Percentiles rank a stretch among this genome's conserved stretches.
Evolutionary conservation across 2,888 invertebrate genomes (phyloP).

Genomic region (Platycheirus albimanus): DNA sequence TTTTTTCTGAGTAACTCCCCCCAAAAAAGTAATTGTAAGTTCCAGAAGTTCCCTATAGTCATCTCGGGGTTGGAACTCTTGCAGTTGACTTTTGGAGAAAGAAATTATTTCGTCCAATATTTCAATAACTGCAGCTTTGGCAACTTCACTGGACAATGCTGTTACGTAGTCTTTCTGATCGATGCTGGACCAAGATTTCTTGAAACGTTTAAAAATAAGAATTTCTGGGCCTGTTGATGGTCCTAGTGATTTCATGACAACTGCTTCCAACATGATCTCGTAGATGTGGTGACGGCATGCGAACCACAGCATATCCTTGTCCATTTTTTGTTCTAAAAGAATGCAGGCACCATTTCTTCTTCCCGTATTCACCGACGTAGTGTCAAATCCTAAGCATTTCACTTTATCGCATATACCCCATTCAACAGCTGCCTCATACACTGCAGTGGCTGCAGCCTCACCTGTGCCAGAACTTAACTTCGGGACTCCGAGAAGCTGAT

Average conservation of each 20-base stretch:
- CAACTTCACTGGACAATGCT: not conserved
- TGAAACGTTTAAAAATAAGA: constrained; percentile 3
- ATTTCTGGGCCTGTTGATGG: not conserved
- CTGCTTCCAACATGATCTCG: constrained; percentile 6
- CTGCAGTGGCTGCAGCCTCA: not conserved
- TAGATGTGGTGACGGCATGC: not conserved
- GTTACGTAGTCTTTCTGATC: constrained; percentile 1
- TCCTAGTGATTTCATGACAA: not conserved
- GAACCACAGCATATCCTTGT: not conserved
- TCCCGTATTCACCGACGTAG: not conserved
- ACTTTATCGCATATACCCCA: not conserved
- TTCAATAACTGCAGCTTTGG: not conserved
- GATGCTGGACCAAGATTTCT: not conserved
- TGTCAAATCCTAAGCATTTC: not conserved
- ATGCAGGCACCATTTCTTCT: not conserved
- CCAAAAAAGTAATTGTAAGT: constrained; percentile 1
- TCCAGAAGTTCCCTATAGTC: constrained; percentile 15
- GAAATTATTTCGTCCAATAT: not conserved
- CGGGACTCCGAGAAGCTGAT: not conserved
- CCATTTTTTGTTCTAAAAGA: not conserved
- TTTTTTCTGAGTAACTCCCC: not conserved
- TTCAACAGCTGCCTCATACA: not conserved
- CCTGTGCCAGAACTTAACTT: not conserved
- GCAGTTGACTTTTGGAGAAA: not conserved
- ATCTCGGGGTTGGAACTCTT: constrained; percentile 3